Conservation (phyloP, 2,888 invertebrate genomes). For the Folsomia manolachei region DNA sequence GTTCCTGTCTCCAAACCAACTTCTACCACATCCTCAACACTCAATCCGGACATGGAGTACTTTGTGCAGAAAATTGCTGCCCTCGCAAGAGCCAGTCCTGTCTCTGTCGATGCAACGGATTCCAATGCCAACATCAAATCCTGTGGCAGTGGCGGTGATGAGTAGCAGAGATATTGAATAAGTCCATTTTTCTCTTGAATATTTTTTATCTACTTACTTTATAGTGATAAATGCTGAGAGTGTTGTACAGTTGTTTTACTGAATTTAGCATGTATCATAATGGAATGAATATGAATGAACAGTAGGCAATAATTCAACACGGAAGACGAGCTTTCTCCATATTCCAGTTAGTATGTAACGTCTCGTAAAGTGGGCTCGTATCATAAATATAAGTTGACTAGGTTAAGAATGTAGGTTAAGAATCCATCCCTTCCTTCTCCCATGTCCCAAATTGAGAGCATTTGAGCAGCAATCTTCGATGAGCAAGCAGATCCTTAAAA, state of each 20-base stretch:
- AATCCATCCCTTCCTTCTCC: too few species aligned
- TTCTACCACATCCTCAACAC: slow-evolving; percentile 51
- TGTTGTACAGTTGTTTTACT: neutral
- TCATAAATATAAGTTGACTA: too few species aligned
- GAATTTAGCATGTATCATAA: neutral
- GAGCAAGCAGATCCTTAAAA: neutral
- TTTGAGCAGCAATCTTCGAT: slow-evolving; percentile 9
- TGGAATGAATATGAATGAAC: neutral
- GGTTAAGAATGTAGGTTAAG: neutral
- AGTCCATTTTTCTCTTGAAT: slow-evolving; percentile 13
- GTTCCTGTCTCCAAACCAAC: neutral
- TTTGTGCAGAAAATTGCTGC: slow-evolving; percentile 78
- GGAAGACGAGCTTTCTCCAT: neutral
- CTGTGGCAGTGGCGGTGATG: slow-evolving; percentile 24
- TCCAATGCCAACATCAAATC: slow-evolving; percentile 59
- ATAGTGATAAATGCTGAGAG: too few species aligned
- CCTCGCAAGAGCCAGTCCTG: slow-evolving; percentile 68
- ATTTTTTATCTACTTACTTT: too few species aligned
- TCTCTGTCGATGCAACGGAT: slow-evolving; percentile 61
- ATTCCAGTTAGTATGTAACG: neutral
- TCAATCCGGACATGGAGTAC: slow-evolving; percentile 78
- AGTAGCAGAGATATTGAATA: slow-evolving; percentile 21
- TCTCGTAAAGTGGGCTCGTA: too few species aligned
- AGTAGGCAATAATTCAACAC: neutral
- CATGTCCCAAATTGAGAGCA: neutral